Evolutionary conservation across 2,113 vertebrate genomes (phyloP).

Genomic region (Cromileptes altivelis): DNA sequence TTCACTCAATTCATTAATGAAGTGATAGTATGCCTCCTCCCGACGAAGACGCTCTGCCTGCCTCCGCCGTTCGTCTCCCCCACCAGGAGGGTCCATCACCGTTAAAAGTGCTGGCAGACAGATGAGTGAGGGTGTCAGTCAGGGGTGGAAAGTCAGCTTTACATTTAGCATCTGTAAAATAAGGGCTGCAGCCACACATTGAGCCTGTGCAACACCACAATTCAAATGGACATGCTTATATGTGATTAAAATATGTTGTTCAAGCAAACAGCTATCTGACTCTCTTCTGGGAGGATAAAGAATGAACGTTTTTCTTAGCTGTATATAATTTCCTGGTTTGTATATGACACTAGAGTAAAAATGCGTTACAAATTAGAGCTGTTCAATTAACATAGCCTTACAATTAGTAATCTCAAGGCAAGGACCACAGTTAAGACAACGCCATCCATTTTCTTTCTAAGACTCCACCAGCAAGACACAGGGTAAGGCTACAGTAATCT

Average conservation of each 20-base stretch:
- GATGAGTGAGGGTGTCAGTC: slow-evolving; percentile 45
- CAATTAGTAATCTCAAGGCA: slow-evolving; percentile 28
- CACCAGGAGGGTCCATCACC: slow-evolving; percentile 89
- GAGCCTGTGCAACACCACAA: background rate
- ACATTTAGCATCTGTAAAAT: background rate
- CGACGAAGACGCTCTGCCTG: slow-evolving; percentile 94
- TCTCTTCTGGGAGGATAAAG: background rate
- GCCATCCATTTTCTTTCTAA: slow-evolving; percentile 73
- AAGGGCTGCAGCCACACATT: background rate
- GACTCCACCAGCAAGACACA: slow-evolving; percentile 37
- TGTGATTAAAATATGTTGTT: slow-evolving; percentile 5
- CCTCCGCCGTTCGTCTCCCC: slow-evolving; percentile 89
- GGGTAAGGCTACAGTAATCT: slow-evolving; percentile 27
- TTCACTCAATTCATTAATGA: slow-evolving; percentile 94
- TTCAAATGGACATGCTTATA: background rate
- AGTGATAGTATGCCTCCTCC: slow-evolving; percentile 98
- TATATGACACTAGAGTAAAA: background rate
- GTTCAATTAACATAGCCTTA: background rate
- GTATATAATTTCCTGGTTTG: background rate
- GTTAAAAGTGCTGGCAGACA: slow-evolving; percentile 78
- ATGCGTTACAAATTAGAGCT: background rate
- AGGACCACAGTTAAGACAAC: slow-evolving; percentile 46
- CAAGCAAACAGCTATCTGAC: background rate
- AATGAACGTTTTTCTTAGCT: background rate
- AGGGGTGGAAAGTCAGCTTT: slow-evolving; percentile 4